These are phyloP conservation scores for Desmophyllum pertusum DNA, from an alignment of 92 coral and sea anemone genomes.

Conservation along the genomic window DNA sequence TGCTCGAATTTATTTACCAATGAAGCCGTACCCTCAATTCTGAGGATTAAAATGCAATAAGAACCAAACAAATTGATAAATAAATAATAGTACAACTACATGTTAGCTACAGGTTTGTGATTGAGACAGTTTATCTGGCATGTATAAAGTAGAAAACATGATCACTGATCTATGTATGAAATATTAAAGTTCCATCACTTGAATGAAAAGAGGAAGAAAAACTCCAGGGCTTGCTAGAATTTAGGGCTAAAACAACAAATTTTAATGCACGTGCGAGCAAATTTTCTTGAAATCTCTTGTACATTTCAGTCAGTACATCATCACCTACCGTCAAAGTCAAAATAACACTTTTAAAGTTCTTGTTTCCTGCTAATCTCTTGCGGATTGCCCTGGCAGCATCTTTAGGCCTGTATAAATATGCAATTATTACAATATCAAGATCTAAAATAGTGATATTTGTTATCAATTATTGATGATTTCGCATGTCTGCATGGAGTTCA, in stretches of 20 bases:
- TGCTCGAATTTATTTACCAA: too few relatives aligned
- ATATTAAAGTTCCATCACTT: neutral
- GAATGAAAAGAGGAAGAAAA: neutral
- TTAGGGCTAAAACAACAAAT: neutral
- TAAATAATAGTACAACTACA: too few relatives aligned
- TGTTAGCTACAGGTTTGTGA: too few relatives aligned
- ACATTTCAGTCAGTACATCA: neutral
- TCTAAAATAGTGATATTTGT: neutral
- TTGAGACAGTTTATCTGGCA: too few relatives aligned
- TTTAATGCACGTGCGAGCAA: neutral
- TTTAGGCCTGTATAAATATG: conserved; percentile 73
- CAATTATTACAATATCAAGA: neutral
- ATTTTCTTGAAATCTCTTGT: too few relatives aligned
- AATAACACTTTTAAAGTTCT: conserved; percentile 89
- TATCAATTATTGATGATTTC: neutral
- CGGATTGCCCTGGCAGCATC: conserved; percentile 93
- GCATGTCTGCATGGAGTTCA: neutral
- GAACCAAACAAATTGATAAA: too few relatives aligned
- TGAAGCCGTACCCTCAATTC: too few relatives aligned
- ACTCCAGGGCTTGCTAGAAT: neutral
- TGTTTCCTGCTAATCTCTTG: conserved; percentile 86
- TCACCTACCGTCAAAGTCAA: conserved; percentile 88
- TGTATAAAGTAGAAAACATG: neutral
- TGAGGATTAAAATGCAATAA: too few relatives aligned
- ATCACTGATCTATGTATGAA: neutral